Base-by-base conservation (phyloP, 2,797 vertebrate genomes). In the Betta splendens region DNA sequence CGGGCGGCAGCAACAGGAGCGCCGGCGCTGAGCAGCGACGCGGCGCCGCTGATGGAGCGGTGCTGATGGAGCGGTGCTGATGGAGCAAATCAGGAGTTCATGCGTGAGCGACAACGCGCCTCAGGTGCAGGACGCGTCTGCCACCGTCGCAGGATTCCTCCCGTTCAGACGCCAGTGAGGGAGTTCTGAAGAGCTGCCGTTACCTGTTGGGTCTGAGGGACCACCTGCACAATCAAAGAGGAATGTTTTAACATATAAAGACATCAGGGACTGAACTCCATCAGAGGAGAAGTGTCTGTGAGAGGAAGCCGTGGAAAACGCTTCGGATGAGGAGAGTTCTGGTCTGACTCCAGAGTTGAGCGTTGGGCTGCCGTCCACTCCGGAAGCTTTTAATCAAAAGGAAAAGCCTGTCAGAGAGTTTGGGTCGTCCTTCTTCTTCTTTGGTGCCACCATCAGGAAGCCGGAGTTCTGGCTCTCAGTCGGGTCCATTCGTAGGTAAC, bases 251-350 rank as follows among this genome's bases (percentile, higher is more conserved):
- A 40, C 23, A 40, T 23, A 15, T 4, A 59, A 57, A 75, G 64
- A 54, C 44, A 15, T 15, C 20, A 39, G 48, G 31, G 44, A 31
- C 36, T 42, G 38, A 52, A 45, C 32, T 68, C 65, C 23, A 64
- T 16, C 45, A 51, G 25, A 64, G 67, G 85, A 47, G 89, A 61
- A 57, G 90, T 90, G 87, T 55, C 69, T 60, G 80, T 78, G 54
- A 72, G 29, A 69, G 38, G 47, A 39, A 47, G 26, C 64, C 54
- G 45, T 48, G 32, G 62, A 53, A 59, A 72, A 52, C 49, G 54
- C 46, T 60, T 64, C 48, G 36, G 21, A 69, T 51, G n/a, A n/a
- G n/a, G n/a, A n/a, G n/a, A n/a, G n/a, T n/a, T n/a, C 39, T 64
- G 16, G 68, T 78, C 51, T 48, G 32, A 66, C 46, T 66, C 42